A percentile compares a stretch with the other conserved stretches of the same genome.
phyloP scores from a whole-genome alignment of 2,797 vertebrate genomes.

The Hozukius guyotensis region DNA sequence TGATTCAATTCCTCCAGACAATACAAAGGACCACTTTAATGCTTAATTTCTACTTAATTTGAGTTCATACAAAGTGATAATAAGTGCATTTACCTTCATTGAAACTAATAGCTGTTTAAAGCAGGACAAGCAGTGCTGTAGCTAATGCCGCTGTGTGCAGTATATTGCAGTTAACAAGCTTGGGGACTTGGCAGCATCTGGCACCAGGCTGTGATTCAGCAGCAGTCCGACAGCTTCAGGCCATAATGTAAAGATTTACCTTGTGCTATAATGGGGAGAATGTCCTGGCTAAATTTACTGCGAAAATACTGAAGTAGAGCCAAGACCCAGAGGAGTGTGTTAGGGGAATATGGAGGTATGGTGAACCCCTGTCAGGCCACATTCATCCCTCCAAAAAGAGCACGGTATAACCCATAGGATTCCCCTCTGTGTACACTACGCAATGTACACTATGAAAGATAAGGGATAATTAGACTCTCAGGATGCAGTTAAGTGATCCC shows the following conservation, averaged over 20 bases:
- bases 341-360: not conserved
- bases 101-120: constrained; percentile 30
- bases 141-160: constrained; percentile 19
- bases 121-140: constrained; percentile 9
- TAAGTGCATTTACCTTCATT: constrained; percentile 15
- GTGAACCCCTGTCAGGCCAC: constrained; percentile 14
- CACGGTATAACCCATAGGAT: constrained; percentile 32
- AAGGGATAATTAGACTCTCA: constrained; percentile 6
- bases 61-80: constrained; percentile 2
- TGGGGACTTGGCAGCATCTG: constrained; percentile 44
- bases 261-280: constrained; percentile 20
- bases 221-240: constrained; percentile 39
- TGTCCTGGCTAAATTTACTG: constrained; percentile 38
- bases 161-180: constrained; percentile 54
- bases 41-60: constrained; percentile 21
- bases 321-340: constrained; percentile 19
- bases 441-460: not conserved
- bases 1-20: not conserved
- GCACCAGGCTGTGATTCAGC: constrained; percentile 45
- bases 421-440: constrained; percentile 28
- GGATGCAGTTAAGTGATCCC: constrained; percentile 31
- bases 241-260: constrained; percentile 59
- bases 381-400: not conserved
- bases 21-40: not conserved
- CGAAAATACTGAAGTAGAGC: constrained; percentile 35